Evolutionary conservation across 2,113 vertebrate genomes (phyloP), one percentile per base, ranked within the genome.

Genomic region (Megaceryle torquata): DNA sequence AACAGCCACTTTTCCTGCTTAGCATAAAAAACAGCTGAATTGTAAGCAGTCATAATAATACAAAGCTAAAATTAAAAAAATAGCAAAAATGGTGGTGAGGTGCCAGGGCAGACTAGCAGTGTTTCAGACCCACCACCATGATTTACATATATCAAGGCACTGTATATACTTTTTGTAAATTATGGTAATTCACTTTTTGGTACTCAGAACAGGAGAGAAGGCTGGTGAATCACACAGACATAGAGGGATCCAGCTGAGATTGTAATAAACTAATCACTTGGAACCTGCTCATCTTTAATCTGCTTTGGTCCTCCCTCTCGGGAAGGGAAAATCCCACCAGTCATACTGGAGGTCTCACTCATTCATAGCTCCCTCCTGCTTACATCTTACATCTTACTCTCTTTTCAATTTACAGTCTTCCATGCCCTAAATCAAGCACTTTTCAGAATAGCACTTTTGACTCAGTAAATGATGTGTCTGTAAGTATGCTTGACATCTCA

Each of bases 201-300:
- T 91, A 91, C 60, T 87, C 39, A 71, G 77, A 78, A 94, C 39
- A 71, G 82, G 61, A 79, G 33, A 51, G 26, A 68, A 90, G 82
- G 25, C 82, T 82, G 48, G 13, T 43, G 43, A 71, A 68, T 48
- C 33, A 70, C 28, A 67, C 2, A 82, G 48, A 61, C 54, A 60
- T 28, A 67, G 65, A 70, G 10, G 15, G 51, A 91, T 86, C 87
- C 60, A 91, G n/a, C 28, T 75, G 51, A 85, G 89, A 89, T 77
- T 87, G 65, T 68, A 94, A 96, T 93, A 85, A 94, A 79, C 57
- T 82, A 89, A 92, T 87, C 74, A 56, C 67, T 84, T 85, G 91
- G 87, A 96, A 93, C 54, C 20, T 86, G 79, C 71, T 83, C 71
- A 61, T 90, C 41, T 86, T 74, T 91, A 94, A 93, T 91, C 75